Base-by-base conservation (phyloP, 2,797 vertebrate species). In the Halcyon chelicuti region DNA sequence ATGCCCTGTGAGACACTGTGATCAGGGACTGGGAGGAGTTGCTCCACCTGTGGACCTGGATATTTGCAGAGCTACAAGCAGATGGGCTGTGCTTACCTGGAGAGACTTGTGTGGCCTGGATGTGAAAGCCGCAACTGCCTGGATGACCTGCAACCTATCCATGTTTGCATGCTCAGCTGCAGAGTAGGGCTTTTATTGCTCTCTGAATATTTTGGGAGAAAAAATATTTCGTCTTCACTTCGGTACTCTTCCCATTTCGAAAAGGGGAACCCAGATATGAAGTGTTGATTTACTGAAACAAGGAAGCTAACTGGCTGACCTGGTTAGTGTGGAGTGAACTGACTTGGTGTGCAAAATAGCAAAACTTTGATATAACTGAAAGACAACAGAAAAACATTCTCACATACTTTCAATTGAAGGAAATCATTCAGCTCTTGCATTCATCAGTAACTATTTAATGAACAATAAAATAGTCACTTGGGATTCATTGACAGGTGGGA, bases 391-490 rank as follows among this genome's bases (percentile, higher is more conserved):
- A 91, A 61, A 62, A 49, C 4, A 7, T 68, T 91, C 35, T 57
- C 54, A 75, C 40, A 14, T 11, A 7, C 14, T 82, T 92, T 33
- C 29, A 68, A 1, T 3, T 19, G n/a, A 91, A 88, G 47, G 33
- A 72, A 66, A 75, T 31, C 31, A 44, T 55, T 58, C 33, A 29
- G 63, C 23, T 91, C 65, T 60, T 80, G 21, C 39, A 91, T 91
- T 94, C 78, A 42, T 91, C 70, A 49, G 93, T 96, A 88, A 96
- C 91, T 75, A 70, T 94, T 94, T 94, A 95, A 90, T 90, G 74
- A 86, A 81, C 28, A 80, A 71, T 70, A 74, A 90, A 95, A 91
- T 21, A 86, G 46, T 33, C 75, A 75, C 66, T 95, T 60, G 85
- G 65, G 89, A 96, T 91, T 94, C 94, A 96, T 37, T 96, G 87